Evolutionary conservation across 2,113 vertebrate species (phyloP).

Genomic region (Sterna hirundo): DNA sequence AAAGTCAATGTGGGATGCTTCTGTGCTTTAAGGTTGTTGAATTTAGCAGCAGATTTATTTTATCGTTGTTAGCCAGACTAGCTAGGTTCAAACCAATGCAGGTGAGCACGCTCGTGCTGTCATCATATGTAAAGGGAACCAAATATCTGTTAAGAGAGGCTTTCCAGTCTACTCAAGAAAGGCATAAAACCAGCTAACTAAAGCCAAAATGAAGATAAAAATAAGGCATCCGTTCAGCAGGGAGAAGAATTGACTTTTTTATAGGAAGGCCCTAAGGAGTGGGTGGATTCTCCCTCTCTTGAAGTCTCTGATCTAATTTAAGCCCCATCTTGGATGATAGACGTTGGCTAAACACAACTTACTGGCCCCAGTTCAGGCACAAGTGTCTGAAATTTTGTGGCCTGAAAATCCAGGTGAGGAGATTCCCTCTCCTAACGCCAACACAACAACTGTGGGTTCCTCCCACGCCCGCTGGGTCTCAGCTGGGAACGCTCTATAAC

Average conservation of each 20-base stretch:
- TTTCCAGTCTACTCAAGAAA: background rate
- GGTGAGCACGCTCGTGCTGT: background rate
- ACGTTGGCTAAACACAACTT: background rate
- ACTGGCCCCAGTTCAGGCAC: accelerated
- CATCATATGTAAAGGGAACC: background rate
- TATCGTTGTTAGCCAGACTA: background rate
- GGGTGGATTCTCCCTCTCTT: background rate
- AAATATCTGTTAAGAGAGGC: accelerated
- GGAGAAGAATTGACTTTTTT: background rate
- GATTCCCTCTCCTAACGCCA: background rate
- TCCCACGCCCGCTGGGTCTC: background rate
- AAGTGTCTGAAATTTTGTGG: background rate
- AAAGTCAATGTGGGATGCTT: background rate
- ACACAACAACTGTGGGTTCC: background rate
- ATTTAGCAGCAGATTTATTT: background rate
- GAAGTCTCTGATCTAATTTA: background rate
- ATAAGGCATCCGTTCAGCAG: background rate
- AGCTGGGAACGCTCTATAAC: background rate
- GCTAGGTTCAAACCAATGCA: background rate
- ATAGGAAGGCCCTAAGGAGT: background rate
- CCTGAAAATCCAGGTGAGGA: background rate
- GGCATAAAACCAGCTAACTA: background rate
- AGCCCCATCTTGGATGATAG: background rate
- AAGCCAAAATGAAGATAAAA: background rate
- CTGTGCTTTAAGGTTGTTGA: background rate